Evolutionary conservation across 2,113 vertebrate species (phyloP).

Genomic region (Micromys minutus): DNA sequence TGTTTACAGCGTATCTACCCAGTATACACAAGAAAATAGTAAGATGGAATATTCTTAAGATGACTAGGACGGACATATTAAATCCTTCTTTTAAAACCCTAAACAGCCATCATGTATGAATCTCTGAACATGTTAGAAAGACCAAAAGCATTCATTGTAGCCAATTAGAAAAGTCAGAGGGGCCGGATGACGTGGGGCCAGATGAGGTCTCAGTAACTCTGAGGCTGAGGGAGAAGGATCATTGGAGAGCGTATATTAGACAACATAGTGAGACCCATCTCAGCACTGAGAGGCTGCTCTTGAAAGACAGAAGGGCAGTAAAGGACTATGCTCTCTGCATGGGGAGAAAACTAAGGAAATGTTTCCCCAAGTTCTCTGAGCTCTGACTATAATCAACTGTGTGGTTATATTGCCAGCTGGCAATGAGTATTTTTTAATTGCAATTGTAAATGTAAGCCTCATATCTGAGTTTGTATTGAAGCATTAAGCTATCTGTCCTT

Average conservation of each 20-base stretch:
- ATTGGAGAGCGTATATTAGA: not conserved
- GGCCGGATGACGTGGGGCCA: too few species aligned
- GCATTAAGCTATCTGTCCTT: not conserved
- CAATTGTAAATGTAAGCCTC: not conserved
- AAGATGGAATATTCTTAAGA: slow-evolving; percentile 33
- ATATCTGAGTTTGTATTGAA: not conserved
- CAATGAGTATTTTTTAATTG: not conserved
- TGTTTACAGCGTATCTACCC: not conserved
- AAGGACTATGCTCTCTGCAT: not conserved
- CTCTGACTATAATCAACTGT: not conserved
- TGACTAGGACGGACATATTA: slow-evolving; percentile 5
- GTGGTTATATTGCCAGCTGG: not conserved
- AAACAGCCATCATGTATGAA: not conserved
- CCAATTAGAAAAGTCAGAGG: not conserved
- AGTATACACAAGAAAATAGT: slow-evolving; percentile 14
- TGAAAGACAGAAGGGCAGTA: not conserved
- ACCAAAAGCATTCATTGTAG: not conserved
- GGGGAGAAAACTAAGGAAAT: not conserved
- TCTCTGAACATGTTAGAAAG: not conserved
- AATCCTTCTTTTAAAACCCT: slow-evolving; percentile 33
- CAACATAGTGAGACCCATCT: not conserved
- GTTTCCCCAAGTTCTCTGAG: not conserved
- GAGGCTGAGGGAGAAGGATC: not conserved
- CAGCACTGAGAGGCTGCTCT: not conserved
- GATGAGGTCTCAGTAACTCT: not conserved